Conservation (phyloP, 1,140 invertebrate species). For the Lamellibrachia luymesi region DNA sequence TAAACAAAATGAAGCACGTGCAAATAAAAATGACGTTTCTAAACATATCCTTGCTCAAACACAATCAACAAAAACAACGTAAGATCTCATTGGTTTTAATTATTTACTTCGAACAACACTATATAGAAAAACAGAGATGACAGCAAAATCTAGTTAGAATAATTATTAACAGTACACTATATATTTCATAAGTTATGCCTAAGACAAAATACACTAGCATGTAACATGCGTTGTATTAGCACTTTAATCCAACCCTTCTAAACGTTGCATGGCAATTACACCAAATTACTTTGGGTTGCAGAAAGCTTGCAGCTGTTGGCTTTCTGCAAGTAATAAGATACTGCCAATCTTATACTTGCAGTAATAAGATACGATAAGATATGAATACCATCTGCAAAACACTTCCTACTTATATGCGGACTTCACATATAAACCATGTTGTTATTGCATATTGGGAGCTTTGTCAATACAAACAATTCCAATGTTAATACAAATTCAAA, state of each 20-base stretch:
- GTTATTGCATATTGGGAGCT: not conserved
- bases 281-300: not conserved
- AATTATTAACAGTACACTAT: not conserved
- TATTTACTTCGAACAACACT: not conserved
- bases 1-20: not conserved
- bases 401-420: not conserved
- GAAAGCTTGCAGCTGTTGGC: not conserved
- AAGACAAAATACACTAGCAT: not conserved
- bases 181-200: constrained; percentile 1
- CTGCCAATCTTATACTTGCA: no score
- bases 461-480: no score
- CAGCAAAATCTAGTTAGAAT: constrained; percentile 1
- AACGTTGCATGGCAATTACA: not conserved
- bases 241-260: not conserved
- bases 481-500: no score
- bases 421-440: not conserved
- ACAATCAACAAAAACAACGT: not conserved
- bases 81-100: not conserved
- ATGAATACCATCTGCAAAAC: not conserved
- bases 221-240: not conserved
- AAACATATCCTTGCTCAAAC: not conserved
- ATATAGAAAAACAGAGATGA: not conserved
- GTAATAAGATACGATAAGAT: not conserved
- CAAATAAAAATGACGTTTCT: not conserved
- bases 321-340: not conserved